These are phyloP conservation scores for Macrosoma leucophasiata DNA, from an alignment of 2,888 invertebrate genomes.

Conservation along the genomic window DNA sequence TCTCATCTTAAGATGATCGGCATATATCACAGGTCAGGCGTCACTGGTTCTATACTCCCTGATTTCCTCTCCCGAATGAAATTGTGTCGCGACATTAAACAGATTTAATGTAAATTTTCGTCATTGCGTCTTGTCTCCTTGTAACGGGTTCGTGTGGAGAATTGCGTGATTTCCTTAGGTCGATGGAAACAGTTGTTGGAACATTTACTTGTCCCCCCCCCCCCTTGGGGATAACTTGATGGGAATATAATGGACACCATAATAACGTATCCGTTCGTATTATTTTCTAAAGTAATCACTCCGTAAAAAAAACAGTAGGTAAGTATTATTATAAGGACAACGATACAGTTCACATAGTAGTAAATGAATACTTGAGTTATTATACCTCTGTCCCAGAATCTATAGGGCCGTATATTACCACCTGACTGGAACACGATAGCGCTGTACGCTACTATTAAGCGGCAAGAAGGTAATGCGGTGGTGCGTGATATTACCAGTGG, in stretches of 20 bases:
- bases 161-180: conserved; percentile 51
- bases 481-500: no score
- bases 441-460: no score
- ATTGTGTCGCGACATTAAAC: conserved; percentile 72
- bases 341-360: no score
- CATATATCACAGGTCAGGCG: conserved; percentile 37
- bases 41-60: conserved; percentile 42
- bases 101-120: conserved; percentile 69
- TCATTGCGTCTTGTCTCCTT: conserved; percentile 57
- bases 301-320: no score
- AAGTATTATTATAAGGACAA: no score
- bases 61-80: conserved; percentile 65
- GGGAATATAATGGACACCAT: conserved; percentile 26
- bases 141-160: conserved; percentile 38
- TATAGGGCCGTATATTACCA: no score
- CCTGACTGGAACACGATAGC: no score
- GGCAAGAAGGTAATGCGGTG: no score
- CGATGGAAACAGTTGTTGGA: conserved; percentile 38
- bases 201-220: conserved; percentile 26
- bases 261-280: conserved; percentile 19
- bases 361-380: no score
- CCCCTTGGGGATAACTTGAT: conserved; percentile 31
- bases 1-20: conserved; percentile 23
- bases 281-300: no score
- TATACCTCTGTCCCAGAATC: no score